These are phyloP conservation scores for Eubasilissa regina DNA, from an alignment of 1,140 invertebrate species.

Conservation along the genomic window DNA sequence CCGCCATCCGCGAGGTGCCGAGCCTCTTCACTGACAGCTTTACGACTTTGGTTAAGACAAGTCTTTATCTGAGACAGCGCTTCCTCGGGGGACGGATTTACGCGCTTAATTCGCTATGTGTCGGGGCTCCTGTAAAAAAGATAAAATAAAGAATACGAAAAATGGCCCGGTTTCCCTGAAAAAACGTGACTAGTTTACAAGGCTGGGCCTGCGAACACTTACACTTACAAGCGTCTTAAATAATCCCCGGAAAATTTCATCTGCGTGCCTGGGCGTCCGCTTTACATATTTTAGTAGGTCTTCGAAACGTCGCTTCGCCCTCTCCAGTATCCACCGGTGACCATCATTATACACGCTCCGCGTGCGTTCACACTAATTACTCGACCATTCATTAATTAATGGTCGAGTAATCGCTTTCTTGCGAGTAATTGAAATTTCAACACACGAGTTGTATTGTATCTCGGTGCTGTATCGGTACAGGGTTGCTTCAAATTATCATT, in stretches of 20 bases:
- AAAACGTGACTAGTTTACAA: constrained; percentile 25
- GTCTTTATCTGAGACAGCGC: constrained; percentile 29
- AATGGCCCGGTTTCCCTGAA: background rate
- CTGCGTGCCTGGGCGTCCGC: background rate
- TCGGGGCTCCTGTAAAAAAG: constrained; percentile 5
- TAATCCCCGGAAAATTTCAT: constrained; percentile 6
- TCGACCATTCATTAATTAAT: no score
- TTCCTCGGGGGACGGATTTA: constrained; percentile 37
- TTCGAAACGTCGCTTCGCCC: no score
- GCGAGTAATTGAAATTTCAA: no score
- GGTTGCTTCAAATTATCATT: no score
- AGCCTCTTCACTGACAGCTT: constrained; percentile 8
- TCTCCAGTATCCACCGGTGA: no score
- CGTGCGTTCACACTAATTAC: no score
- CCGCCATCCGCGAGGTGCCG: background rate
- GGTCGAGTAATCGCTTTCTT: no score
- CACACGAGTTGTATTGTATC: no score
- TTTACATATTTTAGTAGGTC: background rate
- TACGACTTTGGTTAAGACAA: constrained; percentile 32
- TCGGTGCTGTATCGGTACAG: no score
- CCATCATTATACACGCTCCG: no score
- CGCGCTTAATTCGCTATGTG: constrained; percentile 30
- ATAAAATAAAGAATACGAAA: constrained; percentile 24
- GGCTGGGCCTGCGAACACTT: background rate
- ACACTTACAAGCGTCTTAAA: constrained; percentile 1